phyloP scores from a whole-genome alignment of 35 echinoderm and acorn worm species.

The Holothuria glaberrima region DNA sequence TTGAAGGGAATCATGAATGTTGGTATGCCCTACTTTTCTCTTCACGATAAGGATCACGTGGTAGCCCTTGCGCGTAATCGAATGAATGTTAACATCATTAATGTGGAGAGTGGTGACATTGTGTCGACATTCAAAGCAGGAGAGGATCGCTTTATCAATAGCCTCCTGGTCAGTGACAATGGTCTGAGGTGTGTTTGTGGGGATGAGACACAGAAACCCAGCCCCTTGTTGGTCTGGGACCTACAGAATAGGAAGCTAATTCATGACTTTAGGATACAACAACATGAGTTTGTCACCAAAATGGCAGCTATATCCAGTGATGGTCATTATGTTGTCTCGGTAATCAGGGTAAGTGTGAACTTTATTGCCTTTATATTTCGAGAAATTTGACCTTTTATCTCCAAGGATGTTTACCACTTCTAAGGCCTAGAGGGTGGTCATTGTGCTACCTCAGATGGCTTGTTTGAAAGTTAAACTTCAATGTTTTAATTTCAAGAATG shows the following conservation, averaged over 20 bases:
- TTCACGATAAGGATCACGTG: constrained; percentile 89
- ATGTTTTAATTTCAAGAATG: too few relatives aligned
- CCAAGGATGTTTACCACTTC: too few relatives aligned
- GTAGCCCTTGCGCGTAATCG: constrained; percentile 92
- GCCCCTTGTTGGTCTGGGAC: constrained; percentile 95
- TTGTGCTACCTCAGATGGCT: too few relatives aligned
- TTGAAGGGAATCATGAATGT: constrained; percentile 95
- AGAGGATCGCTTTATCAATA: constrained; percentile 96
- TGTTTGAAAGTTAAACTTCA: too few relatives aligned
- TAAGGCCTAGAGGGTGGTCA: too few relatives aligned
- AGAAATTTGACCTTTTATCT: too few relatives aligned
- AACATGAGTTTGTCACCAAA: constrained; percentile 95
- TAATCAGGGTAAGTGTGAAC: constrained; percentile 85
- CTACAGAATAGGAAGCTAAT: constrained; percentile 86
- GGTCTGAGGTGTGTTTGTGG: constrained; percentile 94
- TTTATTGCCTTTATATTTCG: too few relatives aligned
- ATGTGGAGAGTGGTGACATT: constrained; percentile 78
- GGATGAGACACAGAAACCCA: constrained; percentile 96
- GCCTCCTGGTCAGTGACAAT: constrained; percentile 94
- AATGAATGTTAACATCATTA: constrained; percentile 98
- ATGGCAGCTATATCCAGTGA: constrained; percentile 98
- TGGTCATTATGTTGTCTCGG: constrained; percentile 97
- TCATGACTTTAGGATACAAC: constrained; percentile 93
- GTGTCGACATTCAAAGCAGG: constrained; percentile 92
- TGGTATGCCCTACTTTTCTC: constrained; percentile 86